Conservation (phyloP, 2,888 invertebrate genomes). For the Anthrax anthrax region DNA sequence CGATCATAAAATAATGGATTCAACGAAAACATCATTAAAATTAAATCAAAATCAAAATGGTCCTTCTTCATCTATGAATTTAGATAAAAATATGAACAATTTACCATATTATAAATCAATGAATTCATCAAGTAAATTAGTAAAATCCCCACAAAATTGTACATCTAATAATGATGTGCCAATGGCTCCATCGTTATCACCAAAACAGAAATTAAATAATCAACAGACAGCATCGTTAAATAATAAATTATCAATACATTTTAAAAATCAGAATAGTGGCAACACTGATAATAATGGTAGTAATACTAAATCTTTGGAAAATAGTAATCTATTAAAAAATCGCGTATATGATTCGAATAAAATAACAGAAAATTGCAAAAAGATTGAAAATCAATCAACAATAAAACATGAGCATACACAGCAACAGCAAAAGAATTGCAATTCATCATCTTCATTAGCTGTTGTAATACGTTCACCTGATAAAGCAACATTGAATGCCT, state of each 20-base stretch:
- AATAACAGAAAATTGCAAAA: constrained; percentile 10
- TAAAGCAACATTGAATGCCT: neutral
- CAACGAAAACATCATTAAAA: neutral
- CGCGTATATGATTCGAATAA: constrained; percentile 20
- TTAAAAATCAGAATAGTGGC: constrained; percentile 33
- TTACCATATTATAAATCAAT: constrained; percentile 26
- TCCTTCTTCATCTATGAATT: neutral
- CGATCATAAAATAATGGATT: neutral
- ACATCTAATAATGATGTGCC: neutral
- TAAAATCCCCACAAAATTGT: constrained; percentile 17
- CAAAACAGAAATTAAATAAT: constrained; percentile 18
- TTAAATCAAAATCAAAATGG: constrained; percentile 1
- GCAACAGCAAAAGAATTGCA: neutral
- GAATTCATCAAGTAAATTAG: constrained; percentile 25
- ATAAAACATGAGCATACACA: neutral
- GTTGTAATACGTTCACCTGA: neutral
- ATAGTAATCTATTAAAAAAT: constrained; percentile 19
- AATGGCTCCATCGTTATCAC: constrained; percentile 2
- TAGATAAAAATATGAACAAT: constrained; percentile 4
- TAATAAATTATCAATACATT: constrained; percentile 37
- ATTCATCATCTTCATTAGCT: neutral
- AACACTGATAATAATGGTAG: constrained; percentile 13
- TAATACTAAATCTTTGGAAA: constrained; percentile 19
- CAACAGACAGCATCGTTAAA: constrained; percentile 16
- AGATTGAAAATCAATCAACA: neutral